These are phyloP conservation scores for Zaprionus ornatus DNA, from an alignment of 1,140 invertebrate genomes.

Conservation along the genomic window DNA sequence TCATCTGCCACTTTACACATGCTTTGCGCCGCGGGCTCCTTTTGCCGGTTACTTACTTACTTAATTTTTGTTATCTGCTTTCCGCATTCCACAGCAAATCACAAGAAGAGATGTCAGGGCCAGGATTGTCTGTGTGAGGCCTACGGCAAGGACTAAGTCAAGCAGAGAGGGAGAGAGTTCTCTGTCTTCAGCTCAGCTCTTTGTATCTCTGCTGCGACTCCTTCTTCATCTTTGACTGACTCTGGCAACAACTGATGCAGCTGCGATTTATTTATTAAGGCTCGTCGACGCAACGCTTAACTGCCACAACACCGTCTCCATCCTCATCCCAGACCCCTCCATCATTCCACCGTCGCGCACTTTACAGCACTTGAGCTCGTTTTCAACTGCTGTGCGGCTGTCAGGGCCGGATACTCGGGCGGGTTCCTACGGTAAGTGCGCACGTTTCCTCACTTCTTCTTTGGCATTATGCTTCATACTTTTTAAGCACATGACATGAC, in stretches of 20 bases:
- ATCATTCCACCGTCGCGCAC: neutral
- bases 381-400: constrained; percentile 45
- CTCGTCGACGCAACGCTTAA: constrained; percentile 25
- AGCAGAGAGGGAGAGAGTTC: neutral
- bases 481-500: constrained; percentile 70
- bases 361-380: constrained; percentile 34
- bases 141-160: constrained; percentile 25
- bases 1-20: constrained; percentile 44
- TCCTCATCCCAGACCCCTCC: no score
- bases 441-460: constrained; percentile 59
- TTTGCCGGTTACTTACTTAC: constrained; percentile 17
- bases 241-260: constrained; percentile 58
- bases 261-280: constrained; percentile 77
- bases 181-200: constrained; percentile 5
- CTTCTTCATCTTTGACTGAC: neutral
- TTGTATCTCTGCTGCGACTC: neutral
- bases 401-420: constrained; percentile 3
- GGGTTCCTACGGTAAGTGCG: constrained; percentile 28
- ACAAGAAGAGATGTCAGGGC: constrained; percentile 57
- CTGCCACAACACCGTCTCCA: constrained; percentile 1
- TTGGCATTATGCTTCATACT: constrained; percentile 53
- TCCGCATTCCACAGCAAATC: constrained; percentile 68
- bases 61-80: constrained; percentile 66
- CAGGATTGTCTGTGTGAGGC: constrained; percentile 55
- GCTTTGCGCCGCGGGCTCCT: constrained; percentile 19